Base-by-base conservation (phyloP, 2,113 vertebrate species). In the Pseudopipra pipra region DNA sequence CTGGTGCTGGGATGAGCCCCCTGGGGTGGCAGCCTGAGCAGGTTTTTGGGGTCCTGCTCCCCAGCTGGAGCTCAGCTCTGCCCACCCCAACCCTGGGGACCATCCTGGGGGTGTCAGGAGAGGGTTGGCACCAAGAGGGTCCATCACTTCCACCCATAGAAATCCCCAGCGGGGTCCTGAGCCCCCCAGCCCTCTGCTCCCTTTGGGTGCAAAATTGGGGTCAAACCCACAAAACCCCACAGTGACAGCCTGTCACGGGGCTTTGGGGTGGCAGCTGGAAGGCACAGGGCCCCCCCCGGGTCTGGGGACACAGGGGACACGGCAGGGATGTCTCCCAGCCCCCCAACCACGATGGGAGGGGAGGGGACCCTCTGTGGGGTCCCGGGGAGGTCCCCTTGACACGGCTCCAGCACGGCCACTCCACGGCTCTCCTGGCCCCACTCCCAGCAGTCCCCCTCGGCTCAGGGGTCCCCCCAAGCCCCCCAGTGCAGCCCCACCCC, bases 11-110 rank as follows among this genome's bases (percentile, higher is more conserved):
- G 15, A 28, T 0, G 13, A 86, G 62, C 22, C 33, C 55, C 49
- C 44, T 7, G 1, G 28, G 23, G 6, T 1, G 1, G 28, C 19
- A 30, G 15, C n/a, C 21, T 1, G 4, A 22, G 35, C n/a, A 22
- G 55, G 11, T 76, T 92, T 92, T 90, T 1, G 25, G 84, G 84
- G 75, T 46, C 51, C 68, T 52, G 51, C 30, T 87, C 27, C 54
- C 24, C 27, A 0, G 5, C 11, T 49, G 28, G 58, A 24, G 15
- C 39, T 87, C 76, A 28, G 52, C 28, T 71, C 37, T 90, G 87
- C 54, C 16, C n/a, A 4, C 43, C 22, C 37, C 76, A 21, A 0
- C 8, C 35, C 27, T 21, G 30, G 20, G 63, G 65, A 35, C 54
- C 0, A 5, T 66, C 70, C 20, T 35, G 55, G 51, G 49, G 62